These are phyloP conservation scores for Otis tarda DNA, from an alignment of 2,113 vertebrate species.

Conservation along the genomic window DNA sequence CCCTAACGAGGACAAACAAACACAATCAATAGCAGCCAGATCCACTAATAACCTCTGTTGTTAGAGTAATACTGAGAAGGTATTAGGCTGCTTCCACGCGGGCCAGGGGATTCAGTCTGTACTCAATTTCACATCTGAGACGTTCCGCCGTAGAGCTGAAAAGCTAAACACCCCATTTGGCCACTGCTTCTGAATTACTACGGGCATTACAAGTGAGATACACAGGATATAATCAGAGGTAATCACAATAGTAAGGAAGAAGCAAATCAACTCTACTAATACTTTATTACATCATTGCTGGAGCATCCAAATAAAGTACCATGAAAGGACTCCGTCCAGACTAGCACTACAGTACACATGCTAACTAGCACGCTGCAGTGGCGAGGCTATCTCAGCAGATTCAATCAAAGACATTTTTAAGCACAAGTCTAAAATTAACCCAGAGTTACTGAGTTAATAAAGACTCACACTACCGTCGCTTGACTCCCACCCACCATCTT, in stretches of 20 bases:
- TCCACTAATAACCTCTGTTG: background rate
- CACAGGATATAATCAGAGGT: background rate
- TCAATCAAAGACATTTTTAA: background rate
- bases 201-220: background rate
- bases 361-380: background rate
- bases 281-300: background rate
- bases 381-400: background rate
- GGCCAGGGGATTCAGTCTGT: background rate
- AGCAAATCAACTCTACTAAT: background rate
- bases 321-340: background rate
- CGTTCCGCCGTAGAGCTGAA: background rate
- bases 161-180: background rate
- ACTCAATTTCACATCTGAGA: background rate
- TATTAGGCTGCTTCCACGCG: background rate
- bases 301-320: background rate
- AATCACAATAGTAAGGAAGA: background rate
- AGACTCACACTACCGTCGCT: background rate
- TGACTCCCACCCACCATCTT: background rate
- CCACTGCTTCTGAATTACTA: background rate
- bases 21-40: background rate
- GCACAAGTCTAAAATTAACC: background rate
- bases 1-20: background rate
- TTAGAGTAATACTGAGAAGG: background rate
- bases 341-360: background rate
- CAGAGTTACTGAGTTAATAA: background rate